Percentiles rank a stretch among this genome's conserved stretches.
phyloP scores from a whole-genome alignment of 2,888 invertebrate genomes.

The Drosophila aldrichi region DNA sequence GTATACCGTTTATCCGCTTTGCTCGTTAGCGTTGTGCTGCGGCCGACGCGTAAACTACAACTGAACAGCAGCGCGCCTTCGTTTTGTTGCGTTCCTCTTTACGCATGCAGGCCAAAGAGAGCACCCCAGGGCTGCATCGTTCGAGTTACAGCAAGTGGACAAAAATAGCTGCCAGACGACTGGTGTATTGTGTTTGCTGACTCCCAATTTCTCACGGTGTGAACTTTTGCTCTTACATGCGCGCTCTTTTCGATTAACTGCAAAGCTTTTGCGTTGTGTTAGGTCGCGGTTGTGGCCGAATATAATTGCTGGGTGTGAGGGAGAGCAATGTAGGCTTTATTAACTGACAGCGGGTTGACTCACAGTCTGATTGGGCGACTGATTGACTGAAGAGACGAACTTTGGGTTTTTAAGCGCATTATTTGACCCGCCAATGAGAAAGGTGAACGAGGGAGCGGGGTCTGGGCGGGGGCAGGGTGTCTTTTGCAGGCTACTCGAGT shows the following conservation, averaged over 20 bases:
- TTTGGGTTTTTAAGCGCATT: conserved; percentile 64
- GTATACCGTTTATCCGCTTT: conserved; percentile 26
- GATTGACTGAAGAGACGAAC: conserved; percentile 34
- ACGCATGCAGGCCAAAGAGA: conserved; percentile 14
- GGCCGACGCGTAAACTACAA: conserved; percentile 81
- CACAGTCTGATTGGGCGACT: conserved; percentile 36
- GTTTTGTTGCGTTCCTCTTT: conserved; percentile 24
- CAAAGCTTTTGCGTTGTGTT: conserved; percentile 73
- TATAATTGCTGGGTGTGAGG: conserved; percentile 1
- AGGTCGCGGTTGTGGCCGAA: conserved; percentile 61
- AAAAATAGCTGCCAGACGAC: not conserved
- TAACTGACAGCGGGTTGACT: conserved; percentile 37
- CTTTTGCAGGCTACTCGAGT: conserved; percentile 32
- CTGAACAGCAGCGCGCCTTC: conserved; percentile 55
- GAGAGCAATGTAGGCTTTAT: conserved; percentile 16
- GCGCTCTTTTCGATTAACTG: conserved; percentile 25
- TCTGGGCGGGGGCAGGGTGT: not conserved
- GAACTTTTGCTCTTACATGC: conserved; percentile 48
- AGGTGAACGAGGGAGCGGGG: not conserved
- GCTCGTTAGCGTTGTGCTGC: conserved; percentile 64
- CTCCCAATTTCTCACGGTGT: conserved; percentile 43
- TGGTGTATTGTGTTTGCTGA: no score
- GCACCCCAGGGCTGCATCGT: conserved; percentile 35
- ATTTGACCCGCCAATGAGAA: conserved; percentile 27
- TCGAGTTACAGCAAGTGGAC: not conserved